Conservation (phyloP, 1,140 invertebrate genomes). For the Drosophila lowei region DNA sequence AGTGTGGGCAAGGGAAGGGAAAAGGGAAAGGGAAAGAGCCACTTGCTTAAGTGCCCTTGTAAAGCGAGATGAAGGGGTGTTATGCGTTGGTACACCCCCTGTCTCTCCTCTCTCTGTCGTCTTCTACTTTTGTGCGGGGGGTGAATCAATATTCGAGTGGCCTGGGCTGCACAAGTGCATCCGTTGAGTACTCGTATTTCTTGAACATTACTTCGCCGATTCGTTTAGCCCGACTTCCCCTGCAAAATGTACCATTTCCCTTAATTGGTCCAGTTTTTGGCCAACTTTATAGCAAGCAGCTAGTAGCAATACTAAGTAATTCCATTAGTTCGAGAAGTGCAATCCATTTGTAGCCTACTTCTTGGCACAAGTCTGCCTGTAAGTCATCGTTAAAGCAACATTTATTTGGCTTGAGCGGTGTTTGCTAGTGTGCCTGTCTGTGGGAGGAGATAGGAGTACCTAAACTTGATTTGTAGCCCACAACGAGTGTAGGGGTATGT, state of each 20-base stretch:
- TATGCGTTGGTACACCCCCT: no score
- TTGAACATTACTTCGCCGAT: conserved; percentile 36
- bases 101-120: no score
- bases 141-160: conserved; percentile 40
- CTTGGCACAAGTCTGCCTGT: not conserved
- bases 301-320: conserved; percentile 10
- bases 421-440: not conserved
- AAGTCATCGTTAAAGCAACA: conserved; percentile 30
- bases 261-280: no score
- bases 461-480: no score
- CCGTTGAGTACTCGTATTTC: conserved; percentile 20
- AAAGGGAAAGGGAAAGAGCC: not conserved
- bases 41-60: conserved; percentile 21
- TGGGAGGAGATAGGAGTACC: not conserved
- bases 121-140: no score
- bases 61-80: no score
- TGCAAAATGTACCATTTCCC: not conserved
- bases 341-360: conserved; percentile 41
- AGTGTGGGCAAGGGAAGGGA: not conserved
- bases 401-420: conserved; percentile 15
- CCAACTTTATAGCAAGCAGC: no score
- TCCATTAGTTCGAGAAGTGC: conserved; percentile 29
- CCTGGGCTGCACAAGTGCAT: conserved; percentile 53
- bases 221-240: conserved; percentile 36
- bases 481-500: no score